phyloP scores from a whole-genome alignment of 1,140 invertebrate species.

The Ostrea denselamellosa region DNA sequence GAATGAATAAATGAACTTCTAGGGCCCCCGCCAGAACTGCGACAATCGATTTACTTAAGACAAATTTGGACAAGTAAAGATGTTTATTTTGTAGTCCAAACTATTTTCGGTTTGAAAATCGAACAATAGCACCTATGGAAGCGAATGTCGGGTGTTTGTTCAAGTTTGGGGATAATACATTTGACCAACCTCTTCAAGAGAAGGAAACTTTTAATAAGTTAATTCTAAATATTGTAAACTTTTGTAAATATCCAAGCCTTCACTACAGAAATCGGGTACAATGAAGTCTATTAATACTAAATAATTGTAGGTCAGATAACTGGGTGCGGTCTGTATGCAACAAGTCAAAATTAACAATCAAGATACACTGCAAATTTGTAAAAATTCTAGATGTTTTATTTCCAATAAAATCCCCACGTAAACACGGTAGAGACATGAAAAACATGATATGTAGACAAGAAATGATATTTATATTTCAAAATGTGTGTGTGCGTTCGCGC shows the following conservation, averaged over 20 bases:
- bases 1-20: not conserved
- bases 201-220: slow-evolving; percentile 31
- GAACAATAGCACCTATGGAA: not conserved
- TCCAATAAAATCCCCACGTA: too few relatives aligned
- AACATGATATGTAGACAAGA: too few relatives aligned
- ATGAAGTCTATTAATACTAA: not conserved
- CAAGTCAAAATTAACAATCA: not conserved
- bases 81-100: slow-evolving; percentile 18
- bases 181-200: not conserved
- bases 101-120: not conserved
- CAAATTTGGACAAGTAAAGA: not conserved
- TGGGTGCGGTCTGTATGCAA: too few relatives aligned
- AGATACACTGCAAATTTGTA: too few relatives aligned
- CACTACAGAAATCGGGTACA: not conserved
- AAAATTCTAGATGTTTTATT: too few relatives aligned
- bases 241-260: not conserved
- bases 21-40: not conserved
- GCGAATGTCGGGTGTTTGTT: not conserved
- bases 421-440: too few relatives aligned
- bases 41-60: slow-evolving; percentile 3
- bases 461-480: too few relatives aligned
- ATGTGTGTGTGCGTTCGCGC: too few relatives aligned
- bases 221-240: slow-evolving; percentile 12
- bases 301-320: not conserved
- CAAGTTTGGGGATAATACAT: not conserved